Percentiles rank a stretch among this genome's conserved stretches.
Conservation (phyloP, 2,113 vertebrate genomes). For the Mola mola region DNA sequence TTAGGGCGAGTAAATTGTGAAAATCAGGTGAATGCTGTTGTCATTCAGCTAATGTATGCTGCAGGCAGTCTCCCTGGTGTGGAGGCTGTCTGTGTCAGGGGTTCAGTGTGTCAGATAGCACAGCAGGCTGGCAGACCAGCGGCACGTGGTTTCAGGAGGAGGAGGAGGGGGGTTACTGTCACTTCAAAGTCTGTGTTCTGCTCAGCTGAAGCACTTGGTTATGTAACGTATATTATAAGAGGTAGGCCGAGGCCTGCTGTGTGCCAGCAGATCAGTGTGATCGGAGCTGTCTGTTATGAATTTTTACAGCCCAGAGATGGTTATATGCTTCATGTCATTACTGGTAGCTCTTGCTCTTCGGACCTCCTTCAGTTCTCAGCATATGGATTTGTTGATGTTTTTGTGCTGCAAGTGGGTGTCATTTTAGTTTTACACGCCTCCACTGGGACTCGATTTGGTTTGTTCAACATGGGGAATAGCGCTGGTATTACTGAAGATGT, state of each 20-base stretch:
- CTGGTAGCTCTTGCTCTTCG: not conserved
- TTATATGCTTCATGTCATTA: not conserved
- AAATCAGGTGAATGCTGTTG: not conserved
- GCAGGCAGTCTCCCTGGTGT: not conserved
- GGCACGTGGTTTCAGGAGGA: constrained; percentile 54
- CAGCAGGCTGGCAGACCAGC: constrained; percentile 62
- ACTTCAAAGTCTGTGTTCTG: constrained; percentile 56
- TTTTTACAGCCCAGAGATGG: not conserved
- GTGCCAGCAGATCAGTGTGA: constrained; percentile 1
- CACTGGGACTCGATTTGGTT: too few relatives aligned
- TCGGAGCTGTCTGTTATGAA: constrained; percentile 2
- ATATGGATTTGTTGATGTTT: too few relatives aligned
- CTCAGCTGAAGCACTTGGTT: constrained; percentile 57
- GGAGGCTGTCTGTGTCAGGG: constrained; percentile 44
- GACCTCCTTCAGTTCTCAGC: not conserved
- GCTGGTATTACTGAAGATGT: too few relatives aligned
- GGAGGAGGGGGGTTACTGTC: constrained; percentile 40
- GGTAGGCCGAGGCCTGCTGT: constrained; percentile 30
- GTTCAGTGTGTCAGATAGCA: constrained; percentile 75
- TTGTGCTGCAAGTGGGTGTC: too few relatives aligned
- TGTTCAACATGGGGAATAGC: too few relatives aligned
- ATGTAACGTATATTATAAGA: constrained; percentile 60
- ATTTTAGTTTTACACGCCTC: too few relatives aligned
- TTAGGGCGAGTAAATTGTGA: not conserved
- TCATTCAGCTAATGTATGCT: not conserved